Conservation (phyloP, 2,888 invertebrate species). For the Notodonta ziczac region DNA sequence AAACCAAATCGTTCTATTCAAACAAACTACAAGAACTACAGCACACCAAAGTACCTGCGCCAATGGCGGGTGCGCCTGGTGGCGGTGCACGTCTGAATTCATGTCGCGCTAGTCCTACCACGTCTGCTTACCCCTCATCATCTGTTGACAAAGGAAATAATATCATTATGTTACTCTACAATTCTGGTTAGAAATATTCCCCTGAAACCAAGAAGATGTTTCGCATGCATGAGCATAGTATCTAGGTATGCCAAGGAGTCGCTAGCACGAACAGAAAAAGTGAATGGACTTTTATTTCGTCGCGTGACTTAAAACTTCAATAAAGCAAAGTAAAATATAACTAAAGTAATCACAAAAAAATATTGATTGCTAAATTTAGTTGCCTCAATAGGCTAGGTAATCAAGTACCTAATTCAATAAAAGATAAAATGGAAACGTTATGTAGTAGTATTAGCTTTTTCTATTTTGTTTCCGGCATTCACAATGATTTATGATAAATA, state of each 20-base stretch:
- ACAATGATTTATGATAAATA: not conserved
- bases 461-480: not conserved
- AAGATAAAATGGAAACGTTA: too few relatives aligned
- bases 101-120: constrained; percentile 74
- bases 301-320: too few relatives aligned
- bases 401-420: too few relatives aligned
- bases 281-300: too few relatives aligned
- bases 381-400: too few relatives aligned
- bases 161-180: constrained; percentile 6
- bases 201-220: not conserved
- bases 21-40: constrained; percentile 3
- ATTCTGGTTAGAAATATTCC: not conserved
- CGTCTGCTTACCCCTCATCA: constrained; percentile 72
- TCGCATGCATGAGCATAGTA: too few relatives aligned
- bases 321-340: too few relatives aligned
- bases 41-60: constrained; percentile 64
- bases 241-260: too few relatives aligned
- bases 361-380: too few relatives aligned
- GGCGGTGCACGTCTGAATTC: constrained; percentile 83
- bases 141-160: constrained; percentile 61
- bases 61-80: constrained; percentile 81
- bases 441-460: too few relatives aligned
- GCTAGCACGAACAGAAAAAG: too few relatives aligned
- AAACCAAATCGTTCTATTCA: constrained; percentile 13
- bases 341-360: too few relatives aligned